These are phyloP conservation scores for Myodes glareolus DNA, from an alignment of 2,113 vertebrate genomes.

Conservation along the genomic window DNA sequence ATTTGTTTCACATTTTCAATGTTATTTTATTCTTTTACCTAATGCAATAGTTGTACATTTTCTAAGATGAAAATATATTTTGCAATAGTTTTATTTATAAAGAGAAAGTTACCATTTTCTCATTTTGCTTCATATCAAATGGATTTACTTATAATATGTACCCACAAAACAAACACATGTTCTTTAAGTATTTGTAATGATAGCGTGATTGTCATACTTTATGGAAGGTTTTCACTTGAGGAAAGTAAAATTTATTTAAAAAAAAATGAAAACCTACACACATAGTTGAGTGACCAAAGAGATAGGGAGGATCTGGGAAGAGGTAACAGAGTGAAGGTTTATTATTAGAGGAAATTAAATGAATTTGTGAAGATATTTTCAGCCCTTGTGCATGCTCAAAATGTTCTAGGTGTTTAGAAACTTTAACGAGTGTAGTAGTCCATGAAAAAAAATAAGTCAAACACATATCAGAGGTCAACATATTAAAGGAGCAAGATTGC, in stretches of 20 bases:
- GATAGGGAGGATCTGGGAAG: neutral
- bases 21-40: neutral
- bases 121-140: slow-evolving; percentile 28
- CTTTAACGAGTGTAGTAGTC: neutral
- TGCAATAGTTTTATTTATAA: slow-evolving; percentile 40
- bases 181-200: slow-evolving; percentile 1
- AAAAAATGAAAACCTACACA: neutral
- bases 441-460: slow-evolving; percentile 39
- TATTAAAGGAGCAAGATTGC: slow-evolving; percentile 24
- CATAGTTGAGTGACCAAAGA: neutral
- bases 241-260: neutral
- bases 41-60: slow-evolving; percentile 36
- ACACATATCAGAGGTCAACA: neutral
- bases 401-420: neutral
- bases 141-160: neutral
- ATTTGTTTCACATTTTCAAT: slow-evolving; percentile 19
- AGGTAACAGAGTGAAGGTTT: neutral
- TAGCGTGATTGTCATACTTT: slow-evolving; percentile 20
- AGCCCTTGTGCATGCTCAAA: neutral
- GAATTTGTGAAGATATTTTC: neutral
- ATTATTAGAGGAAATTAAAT: neutral
- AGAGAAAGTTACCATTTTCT: slow-evolving; percentile 19
- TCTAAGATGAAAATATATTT: slow-evolving; percentile 28
- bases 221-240: slow-evolving; percentile 44
- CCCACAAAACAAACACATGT: neutral